These are phyloP conservation scores for Macrotus californicus DNA, from an alignment of 2,113 vertebrate species.

Conservation along the genomic window DNA sequence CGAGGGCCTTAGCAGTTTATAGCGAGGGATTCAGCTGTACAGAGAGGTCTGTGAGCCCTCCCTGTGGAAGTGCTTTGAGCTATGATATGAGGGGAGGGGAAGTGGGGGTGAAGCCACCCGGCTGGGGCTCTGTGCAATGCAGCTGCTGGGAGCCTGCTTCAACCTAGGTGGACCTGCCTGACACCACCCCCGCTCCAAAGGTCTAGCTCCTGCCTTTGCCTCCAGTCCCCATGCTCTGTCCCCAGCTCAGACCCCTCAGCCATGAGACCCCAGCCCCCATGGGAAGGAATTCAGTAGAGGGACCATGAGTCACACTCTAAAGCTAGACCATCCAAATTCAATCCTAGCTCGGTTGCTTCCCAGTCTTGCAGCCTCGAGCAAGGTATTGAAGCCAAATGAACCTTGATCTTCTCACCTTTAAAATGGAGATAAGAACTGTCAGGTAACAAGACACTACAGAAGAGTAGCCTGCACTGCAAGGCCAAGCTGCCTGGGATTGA, in stretches of 20 bases:
- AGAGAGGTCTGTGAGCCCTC: neutral
- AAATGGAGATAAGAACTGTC: no score
- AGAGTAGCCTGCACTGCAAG: accelerated
- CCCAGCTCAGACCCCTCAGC: neutral
- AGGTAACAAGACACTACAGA: neutral
- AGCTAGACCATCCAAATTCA: neutral
- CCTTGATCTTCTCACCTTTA: neutral
- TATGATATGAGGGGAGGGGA: neutral
- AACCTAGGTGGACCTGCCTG: no score
- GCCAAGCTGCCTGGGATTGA: no score
- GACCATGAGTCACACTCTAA: neutral
- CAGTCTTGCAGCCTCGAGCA: neutral
- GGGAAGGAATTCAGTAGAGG: neutral
- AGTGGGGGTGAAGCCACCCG: neutral
- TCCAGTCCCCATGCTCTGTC: neutral
- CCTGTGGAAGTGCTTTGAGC: neutral
- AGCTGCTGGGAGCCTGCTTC: neutral
- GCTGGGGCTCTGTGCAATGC: neutral
- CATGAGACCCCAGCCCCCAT: neutral
- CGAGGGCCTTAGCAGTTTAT: neutral
- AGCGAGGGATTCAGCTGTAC: neutral
- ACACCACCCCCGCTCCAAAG: neutral
- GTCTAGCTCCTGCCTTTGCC: neutral
- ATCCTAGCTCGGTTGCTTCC: neutral
- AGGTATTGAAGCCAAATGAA: neutral